Conservation (phyloP, 2,113 vertebrate species). For the Sakesphorus luctuosus region DNA sequence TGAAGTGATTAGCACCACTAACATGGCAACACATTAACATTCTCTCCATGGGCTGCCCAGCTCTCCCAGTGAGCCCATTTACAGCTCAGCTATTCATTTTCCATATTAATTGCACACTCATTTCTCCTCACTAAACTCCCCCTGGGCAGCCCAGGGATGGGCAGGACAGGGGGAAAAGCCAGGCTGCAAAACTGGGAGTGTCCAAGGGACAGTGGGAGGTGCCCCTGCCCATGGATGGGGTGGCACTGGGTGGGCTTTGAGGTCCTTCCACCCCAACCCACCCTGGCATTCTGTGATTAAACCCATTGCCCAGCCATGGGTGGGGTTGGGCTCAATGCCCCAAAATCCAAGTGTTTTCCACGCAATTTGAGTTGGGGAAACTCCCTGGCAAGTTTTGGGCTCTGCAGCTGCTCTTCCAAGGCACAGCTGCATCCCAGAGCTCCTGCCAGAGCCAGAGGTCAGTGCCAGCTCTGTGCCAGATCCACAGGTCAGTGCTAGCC, state of each 20-base stretch:
- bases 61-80: slow-evolving; percentile 71
- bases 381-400: background rate
- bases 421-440: background rate
- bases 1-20: slow-evolving; percentile 78
- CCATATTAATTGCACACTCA: slow-evolving; percentile 18
- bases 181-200: background rate
- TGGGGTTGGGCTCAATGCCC: background rate
- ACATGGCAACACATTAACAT: slow-evolving; percentile 68
- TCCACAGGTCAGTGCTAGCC: no score
- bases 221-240: background rate
- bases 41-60: slow-evolving; percentile 51
- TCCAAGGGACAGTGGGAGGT: background rate
- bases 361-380: background rate
- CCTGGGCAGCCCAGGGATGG: no score
- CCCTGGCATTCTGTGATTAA: background rate
- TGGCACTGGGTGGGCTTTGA: background rate
- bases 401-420: background rate
- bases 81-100: slow-evolving; percentile 68
- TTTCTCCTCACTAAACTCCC: no score
- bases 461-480: no score
- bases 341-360: background rate
- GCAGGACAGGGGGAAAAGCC: no score
- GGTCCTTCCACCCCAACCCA: background rate
- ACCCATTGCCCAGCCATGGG: background rate
- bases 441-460: background rate